Base-by-base conservation (phyloP, 2,888 invertebrate species). In the Drosophila planitibia region DNA sequence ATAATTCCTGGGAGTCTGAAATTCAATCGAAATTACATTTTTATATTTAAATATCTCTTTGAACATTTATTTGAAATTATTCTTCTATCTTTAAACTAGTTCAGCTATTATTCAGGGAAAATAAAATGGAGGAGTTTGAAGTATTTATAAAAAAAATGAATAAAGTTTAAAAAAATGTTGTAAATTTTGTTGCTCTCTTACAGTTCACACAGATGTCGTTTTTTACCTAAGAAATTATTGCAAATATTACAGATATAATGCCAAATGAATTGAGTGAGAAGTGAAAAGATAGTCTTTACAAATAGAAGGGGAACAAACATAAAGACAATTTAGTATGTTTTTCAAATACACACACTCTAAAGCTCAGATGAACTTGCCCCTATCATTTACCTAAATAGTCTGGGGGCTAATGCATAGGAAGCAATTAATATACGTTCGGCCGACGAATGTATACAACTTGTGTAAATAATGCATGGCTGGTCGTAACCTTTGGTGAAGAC, bases 371-470 rank as follows among this genome's bases (percentile, higher is more conserved):
- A 22, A 22, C 14, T 22, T 10, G 39, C 53, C 51, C 44, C 66
- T 30, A 64, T 64, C 33, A 41, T 35, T 52, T 65, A 14, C 9
- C 53, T 30, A 66, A 65, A 44, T 53, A 54, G 52, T 59, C 51
- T 19, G 14, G 30, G 33, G 32, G 25, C 39, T 19, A 35, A 22
- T 25, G 16, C n/a, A 44, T 44, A 16, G 76, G 16, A n/a, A 30
- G 12, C 55, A 51, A 80, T 80, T 81, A 68, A 59, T 70, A 71
- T 60, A 73, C 61, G 70, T 54, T 63, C 49, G 47, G 28, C 6
- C 6, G 44, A 30, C 68, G 79, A 89, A 85, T 83, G 82, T 70
- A 71, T 54, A 70, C 70, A 58, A 86, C 81, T 86, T 70, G 76
- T 83, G 61, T 57, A 33, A 35, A 62, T 58, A 59, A 63, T 60